Conservation (phyloP, 2,888 invertebrate genomes). For the Acleris emargana region DNA sequence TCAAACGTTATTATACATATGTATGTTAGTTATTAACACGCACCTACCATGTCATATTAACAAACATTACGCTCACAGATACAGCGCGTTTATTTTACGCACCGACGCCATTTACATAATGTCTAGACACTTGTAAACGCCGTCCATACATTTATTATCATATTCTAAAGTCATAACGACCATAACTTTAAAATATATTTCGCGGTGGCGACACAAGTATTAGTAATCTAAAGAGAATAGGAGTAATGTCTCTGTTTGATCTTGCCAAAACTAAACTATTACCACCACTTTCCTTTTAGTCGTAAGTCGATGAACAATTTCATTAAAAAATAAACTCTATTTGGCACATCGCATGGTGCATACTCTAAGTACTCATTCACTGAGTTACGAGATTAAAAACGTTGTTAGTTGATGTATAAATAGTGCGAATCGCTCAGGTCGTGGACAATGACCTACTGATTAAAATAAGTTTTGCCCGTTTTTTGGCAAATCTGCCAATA, state of each 20-base stretch:
- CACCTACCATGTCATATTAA: too few species aligned
- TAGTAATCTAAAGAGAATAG: background rate
- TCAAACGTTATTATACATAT: too few species aligned
- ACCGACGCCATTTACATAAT: too few species aligned
- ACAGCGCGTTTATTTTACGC: too few species aligned
- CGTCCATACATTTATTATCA: too few species aligned
- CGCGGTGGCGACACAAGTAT: background rate
- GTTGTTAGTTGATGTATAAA: background rate
- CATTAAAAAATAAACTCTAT: background rate
- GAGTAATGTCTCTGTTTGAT: constrained; percentile 1
- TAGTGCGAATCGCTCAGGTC: background rate
- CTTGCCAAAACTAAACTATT: background rate
- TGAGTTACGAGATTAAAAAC: background rate
- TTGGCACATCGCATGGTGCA: background rate
- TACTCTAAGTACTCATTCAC: background rate
- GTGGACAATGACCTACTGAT: constrained; percentile 20
- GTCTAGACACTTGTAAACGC: too few species aligned
- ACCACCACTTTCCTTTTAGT: background rate
- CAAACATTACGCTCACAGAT: too few species aligned
- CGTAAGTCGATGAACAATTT: background rate
- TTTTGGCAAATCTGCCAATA: constrained; percentile 18
- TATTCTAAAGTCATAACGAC: too few species aligned
- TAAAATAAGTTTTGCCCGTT: constrained; percentile 4
- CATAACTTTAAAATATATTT: too few species aligned
- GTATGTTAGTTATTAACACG: too few species aligned